These are phyloP conservation scores for Morpho deidamia DNA, from an alignment of 2,888 invertebrate genomes.

Conservation along the genomic window DNA sequence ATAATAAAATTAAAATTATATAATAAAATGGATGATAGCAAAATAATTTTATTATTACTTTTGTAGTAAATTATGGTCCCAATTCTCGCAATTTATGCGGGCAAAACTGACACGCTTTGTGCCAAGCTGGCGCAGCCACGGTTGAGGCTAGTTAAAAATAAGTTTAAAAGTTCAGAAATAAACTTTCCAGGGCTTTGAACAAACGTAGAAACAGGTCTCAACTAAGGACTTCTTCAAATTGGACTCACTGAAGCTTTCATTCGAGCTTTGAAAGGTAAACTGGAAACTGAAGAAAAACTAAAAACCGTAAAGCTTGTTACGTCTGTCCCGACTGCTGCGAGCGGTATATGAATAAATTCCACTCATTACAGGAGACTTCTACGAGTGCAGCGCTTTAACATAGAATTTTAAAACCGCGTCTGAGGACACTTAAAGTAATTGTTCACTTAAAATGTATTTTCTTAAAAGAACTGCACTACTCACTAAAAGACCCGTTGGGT, in stretches of 20 bases:
- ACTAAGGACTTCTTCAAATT: not conserved
- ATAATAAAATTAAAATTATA: too few relatives aligned
- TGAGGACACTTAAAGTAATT: not conserved
- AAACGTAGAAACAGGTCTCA: not conserved
- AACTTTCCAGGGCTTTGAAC: too few relatives aligned
- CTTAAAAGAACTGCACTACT: not conserved
- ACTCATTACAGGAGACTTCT: constrained; percentile 19
- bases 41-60: too few relatives aligned
- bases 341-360: constrained; percentile 27
- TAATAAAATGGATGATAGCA: too few relatives aligned
- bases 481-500: too few relatives aligned
- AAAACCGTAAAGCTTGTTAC: constrained; percentile 22
- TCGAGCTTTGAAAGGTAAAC: not conserved
- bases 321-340: constrained; percentile 20
- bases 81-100: too few relatives aligned
- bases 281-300: constrained; percentile 21
- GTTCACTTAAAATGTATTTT: not conserved
- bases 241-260: not conserved
- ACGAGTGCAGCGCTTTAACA: constrained; percentile 9
- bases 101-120: too few relatives aligned
- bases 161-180: not conserved
- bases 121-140: too few relatives aligned
- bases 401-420: constrained; percentile 9
- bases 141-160: too few relatives aligned
- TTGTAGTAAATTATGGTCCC: too few relatives aligned